Evolutionary conservation across 2,113 vertebrate genomes (phyloP).

Genomic region (Ctenomys sociabilis): DNA sequence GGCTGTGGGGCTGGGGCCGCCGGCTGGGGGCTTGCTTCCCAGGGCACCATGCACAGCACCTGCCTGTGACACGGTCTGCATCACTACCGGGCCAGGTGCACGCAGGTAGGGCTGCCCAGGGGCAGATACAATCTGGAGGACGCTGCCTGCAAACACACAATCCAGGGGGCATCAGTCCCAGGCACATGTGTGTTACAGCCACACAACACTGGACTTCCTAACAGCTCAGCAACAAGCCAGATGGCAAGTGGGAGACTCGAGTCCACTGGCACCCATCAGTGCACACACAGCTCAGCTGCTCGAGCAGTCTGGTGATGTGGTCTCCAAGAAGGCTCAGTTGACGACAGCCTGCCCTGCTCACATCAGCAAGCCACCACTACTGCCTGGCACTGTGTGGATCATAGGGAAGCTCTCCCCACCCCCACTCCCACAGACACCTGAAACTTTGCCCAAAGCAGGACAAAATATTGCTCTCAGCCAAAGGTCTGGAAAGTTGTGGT

Average conservation of each 20-base stretch:
- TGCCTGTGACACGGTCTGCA: constrained; percentile 89
- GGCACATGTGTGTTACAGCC: background rate
- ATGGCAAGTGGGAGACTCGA: accelerated
- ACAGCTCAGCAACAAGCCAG: background rate
- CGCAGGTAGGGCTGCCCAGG: constrained; percentile 91
- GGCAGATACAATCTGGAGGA: constrained; percentile 93
- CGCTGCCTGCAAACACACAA: constrained; percentile 87
- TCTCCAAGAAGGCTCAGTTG: background rate
- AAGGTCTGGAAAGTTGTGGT: background rate
- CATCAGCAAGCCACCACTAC: background rate
- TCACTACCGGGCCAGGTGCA: constrained; percentile 90
- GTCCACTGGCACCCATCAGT: background rate
- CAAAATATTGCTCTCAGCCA: accelerated
- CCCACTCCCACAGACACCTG: background rate
- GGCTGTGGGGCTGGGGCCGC: constrained; percentile 77
- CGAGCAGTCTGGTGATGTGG: background rate
- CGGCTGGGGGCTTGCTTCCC: constrained; percentile 82
- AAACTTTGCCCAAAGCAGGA: background rate
- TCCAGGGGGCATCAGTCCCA: background rate
- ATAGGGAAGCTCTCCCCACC: background rate
- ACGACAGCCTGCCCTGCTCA: background rate
- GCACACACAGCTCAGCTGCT: background rate
- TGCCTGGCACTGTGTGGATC: background rate
- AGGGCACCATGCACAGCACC: constrained; percentile 85
- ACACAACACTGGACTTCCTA: background rate